Conservation (phyloP, 2,888 invertebrate genomes). For the Lampropteryx suffumata region DNA sequence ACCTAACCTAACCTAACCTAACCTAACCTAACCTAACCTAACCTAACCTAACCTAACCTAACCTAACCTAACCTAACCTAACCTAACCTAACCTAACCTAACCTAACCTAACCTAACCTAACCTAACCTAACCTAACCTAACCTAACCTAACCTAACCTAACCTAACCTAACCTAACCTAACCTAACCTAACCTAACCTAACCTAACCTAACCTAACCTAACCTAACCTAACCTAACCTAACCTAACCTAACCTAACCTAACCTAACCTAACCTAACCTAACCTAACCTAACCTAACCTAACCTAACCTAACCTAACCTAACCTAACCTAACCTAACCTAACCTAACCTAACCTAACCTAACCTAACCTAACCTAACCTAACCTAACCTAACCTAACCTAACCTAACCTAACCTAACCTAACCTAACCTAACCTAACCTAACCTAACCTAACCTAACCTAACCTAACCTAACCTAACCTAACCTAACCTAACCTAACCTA, state of each 20-base stretch:
- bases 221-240: conserved; percentile 21
- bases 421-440: conserved; percentile 35
- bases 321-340: background rate
- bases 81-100: conserved; percentile 7
- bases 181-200: conserved; percentile 3
- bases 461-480: conserved; percentile 27
- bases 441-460: conserved; percentile 33
- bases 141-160: conserved; percentile 8
- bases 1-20: background rate
- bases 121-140: background rate
- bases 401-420: conserved; percentile 33
- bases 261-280: conserved; percentile 32
- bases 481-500: conserved; percentile 25
- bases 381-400: conserved; percentile 32
- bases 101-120: background rate
- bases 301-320: conserved; percentile 30
- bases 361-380: conserved; percentile 25
- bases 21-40: conserved; percentile 3
- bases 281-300: conserved; percentile 33
- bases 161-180: conserved; percentile 8
- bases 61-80: conserved; percentile 18
- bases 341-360: background rate
- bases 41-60: conserved; percentile 23
- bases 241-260: conserved; percentile 25
- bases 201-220: conserved; percentile 7